Percentiles rank a stretch among this genome's conserved stretches.
Evolutionary conservation across 2,797 vertebrate species (phyloP).

Genomic region (Netta rufina): DNA sequence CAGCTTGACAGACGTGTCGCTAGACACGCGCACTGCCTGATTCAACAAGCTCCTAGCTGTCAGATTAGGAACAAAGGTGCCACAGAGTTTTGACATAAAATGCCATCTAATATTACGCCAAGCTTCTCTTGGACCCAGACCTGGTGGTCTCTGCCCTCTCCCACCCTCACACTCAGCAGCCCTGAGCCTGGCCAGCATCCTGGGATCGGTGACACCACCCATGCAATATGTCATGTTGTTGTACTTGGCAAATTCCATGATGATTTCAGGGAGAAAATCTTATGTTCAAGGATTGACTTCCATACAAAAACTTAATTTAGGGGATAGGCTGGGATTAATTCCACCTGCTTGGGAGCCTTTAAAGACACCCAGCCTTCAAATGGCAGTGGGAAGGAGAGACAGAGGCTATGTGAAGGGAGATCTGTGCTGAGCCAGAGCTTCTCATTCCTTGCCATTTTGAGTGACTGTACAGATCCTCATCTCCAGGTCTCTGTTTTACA

Average conservation of each 20-base stretch:
- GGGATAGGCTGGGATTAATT: background rate
- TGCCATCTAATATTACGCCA: background rate
- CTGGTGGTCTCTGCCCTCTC: background rate
- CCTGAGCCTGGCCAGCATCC: background rate
- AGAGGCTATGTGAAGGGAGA: background rate
- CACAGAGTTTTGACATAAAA: background rate
- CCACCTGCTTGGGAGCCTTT: background rate
- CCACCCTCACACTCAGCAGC: background rate
- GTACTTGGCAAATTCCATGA: background rate
- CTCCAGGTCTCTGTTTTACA: background rate
- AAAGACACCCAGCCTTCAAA: background rate
- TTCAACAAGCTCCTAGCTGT: background rate
- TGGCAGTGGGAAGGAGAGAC: background rate
- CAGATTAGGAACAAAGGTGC: background rate
- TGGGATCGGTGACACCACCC: background rate
- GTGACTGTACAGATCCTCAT: background rate
- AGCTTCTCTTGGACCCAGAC: background rate
- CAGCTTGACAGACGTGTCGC: background rate
- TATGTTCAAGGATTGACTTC: background rate
- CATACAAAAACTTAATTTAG: background rate
- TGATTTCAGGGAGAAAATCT: background rate
- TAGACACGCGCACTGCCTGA: background rate
- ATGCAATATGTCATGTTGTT: rapidly evolving
- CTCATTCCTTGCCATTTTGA: background rate
- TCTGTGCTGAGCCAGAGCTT: background rate